These are phyloP conservation scores for Caenorhabditis becei DNA, from an alignment of 2,888 invertebrate species.

Conservation along the genomic window DNA sequence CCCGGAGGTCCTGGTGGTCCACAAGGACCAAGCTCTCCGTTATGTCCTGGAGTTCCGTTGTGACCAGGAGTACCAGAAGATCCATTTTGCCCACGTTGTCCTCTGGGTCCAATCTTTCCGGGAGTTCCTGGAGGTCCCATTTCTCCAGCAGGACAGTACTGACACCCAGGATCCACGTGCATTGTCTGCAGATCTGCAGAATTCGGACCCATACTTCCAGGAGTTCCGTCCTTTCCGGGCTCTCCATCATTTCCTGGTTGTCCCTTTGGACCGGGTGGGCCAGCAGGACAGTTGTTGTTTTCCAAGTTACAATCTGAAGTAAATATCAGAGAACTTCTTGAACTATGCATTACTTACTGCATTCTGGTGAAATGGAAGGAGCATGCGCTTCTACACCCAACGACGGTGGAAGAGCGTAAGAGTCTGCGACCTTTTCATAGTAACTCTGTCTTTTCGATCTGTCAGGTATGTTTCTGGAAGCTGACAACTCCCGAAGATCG, in stretches of 20 bases:
- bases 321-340: too few relatives aligned
- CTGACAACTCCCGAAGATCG: conserved; percentile 24
- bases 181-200: conserved; percentile 51
- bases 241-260: conserved; percentile 50
- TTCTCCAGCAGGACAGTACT: conserved; percentile 67
- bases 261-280: conserved; percentile 65
- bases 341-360: conserved; percentile 49
- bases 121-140: conserved; percentile 63
- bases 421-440: conserved; percentile 58
- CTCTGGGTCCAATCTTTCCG: conserved; percentile 63
- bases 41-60: conserved; percentile 67
- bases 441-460: conserved; percentile 55
- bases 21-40: conserved; percentile 62
- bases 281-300: conserved; percentile 66
- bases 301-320: conserved; percentile 61
- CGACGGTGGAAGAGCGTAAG: conserved; percentile 55
- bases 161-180: conserved; percentile 60
- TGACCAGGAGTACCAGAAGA: conserved; percentile 56
- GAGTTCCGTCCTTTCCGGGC: conserved; percentile 45
- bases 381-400: conserved; percentile 62
- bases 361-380: conserved; percentile 65
- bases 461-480: conserved; percentile 7
- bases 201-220: conserved; percentile 55
- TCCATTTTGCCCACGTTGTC: conserved; percentile 64
- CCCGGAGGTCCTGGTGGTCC: conserved; percentile 62